Conservation (phyloP, 2,888 invertebrate genomes). For the Smittia aterrima region DNA sequence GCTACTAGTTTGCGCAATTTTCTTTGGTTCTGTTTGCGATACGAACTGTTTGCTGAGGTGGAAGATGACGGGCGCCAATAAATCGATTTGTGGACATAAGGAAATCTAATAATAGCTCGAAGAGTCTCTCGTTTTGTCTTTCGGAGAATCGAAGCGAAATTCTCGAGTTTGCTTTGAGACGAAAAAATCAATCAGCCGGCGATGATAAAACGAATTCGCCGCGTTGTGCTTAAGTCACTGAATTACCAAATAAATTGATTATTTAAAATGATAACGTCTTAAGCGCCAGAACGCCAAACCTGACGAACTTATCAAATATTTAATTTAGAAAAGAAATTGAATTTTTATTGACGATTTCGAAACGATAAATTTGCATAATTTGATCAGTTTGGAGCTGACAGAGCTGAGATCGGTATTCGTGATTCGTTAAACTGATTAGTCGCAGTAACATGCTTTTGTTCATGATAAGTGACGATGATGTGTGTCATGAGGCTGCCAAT, state of each 20-base stretch:
- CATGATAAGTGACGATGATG: slow-evolving; percentile 64
- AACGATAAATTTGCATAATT: slow-evolving; percentile 15
- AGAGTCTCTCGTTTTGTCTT: too few relatives aligned
- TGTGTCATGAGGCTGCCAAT: slow-evolving; percentile 55
- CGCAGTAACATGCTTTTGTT: slow-evolving; percentile 61
- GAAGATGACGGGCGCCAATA: slow-evolving; percentile 12
- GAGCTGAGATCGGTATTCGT: neutral
- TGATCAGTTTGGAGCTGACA: slow-evolving; percentile 23
- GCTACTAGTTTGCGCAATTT: neutral
- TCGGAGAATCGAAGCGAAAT: too few relatives aligned
- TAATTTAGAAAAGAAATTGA: slow-evolving; percentile 3
- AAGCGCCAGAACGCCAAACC: neutral
- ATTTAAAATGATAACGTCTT: too few relatives aligned
- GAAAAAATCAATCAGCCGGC: too few relatives aligned
- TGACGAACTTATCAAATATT: neutral
- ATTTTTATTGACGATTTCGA: neutral
- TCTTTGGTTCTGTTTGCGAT: neutral
- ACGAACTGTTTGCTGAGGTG: neutral
- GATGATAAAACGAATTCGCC: too few relatives aligned
- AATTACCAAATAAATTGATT: too few relatives aligned
- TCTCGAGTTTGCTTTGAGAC: too few relatives aligned
- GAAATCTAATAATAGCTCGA: neutral
- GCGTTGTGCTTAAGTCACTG: too few relatives aligned
- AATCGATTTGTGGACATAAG: slow-evolving; percentile 22
- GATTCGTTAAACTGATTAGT: slow-evolving; percentile 54